Evolutionary conservation across 2,888 invertebrate genomes (phyloP).

Genomic region (Ceraclea dissimilis): DNA sequence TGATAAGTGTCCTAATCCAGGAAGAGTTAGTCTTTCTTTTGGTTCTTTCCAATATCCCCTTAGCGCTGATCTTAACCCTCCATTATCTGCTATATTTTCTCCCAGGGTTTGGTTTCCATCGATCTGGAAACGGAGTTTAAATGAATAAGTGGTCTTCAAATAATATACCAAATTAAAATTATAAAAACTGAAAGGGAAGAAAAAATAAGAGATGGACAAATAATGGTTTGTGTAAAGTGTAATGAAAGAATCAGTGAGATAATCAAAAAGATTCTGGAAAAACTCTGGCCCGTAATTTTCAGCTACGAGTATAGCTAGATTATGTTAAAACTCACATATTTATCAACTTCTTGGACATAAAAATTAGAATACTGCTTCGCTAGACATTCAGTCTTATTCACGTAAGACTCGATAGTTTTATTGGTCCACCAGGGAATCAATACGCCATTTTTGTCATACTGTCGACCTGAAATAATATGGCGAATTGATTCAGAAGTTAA

Average conservation of each 20-base stretch:
- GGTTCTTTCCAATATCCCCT: conserved; percentile 50
- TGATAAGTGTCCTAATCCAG: conserved; percentile 64
- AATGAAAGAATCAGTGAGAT: too few species aligned
- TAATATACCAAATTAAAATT: too few species aligned
- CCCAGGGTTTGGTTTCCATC: conserved; percentile 69
- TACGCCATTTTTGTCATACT: conserved; percentile 80
- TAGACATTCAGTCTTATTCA: conserved; percentile 74
- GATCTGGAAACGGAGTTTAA: conserved; percentile 42
- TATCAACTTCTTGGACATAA: conserved; percentile 54
- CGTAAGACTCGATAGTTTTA: conserved; percentile 65
- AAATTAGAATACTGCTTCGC: conserved; percentile 72
- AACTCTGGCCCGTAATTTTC: too few species aligned
- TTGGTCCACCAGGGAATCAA: conserved; percentile 87
- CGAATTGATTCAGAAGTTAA: conserved; percentile 21
- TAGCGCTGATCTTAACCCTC: conserved; percentile 67
- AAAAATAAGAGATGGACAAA: too few species aligned
- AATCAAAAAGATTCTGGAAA: too few species aligned
- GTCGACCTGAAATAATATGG: conserved; percentile 64
- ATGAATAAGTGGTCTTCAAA: not conserved
- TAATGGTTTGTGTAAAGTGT: too few species aligned
- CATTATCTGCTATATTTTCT: conserved; percentile 81
- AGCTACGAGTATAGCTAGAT: too few species aligned
- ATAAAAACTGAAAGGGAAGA: too few species aligned
- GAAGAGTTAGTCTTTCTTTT: conserved; percentile 39
- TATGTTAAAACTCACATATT: conserved; percentile 54